These are phyloP conservation scores for Salvelinus namaycush DNA, from an alignment of 2,113 vertebrate species.

Conservation along the genomic window DNA sequence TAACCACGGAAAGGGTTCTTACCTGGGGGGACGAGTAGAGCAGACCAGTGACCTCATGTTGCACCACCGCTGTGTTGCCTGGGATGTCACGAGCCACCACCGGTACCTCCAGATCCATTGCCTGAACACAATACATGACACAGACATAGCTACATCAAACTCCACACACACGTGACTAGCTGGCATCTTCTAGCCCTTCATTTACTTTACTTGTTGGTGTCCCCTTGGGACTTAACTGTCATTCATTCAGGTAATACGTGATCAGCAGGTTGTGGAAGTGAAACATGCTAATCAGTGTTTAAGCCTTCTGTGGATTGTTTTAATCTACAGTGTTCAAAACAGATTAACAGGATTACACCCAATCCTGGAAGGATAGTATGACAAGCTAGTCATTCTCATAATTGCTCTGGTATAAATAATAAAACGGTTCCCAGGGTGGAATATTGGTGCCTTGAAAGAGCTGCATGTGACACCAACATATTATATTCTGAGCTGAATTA, in stretches of 20 bases:
- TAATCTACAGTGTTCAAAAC: conserved; percentile 61
- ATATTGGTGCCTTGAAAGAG: neutral
- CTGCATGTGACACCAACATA: no score
- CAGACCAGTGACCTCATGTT: conserved; percentile 83
- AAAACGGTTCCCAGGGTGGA: conserved; percentile 25
- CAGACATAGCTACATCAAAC: neutral
- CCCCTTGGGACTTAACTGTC: conserved; percentile 27
- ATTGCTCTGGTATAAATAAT: conserved; percentile 45
- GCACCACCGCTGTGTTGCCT: conserved; percentile 85
- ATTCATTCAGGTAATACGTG: conserved; percentile 39
- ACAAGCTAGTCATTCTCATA: conserved; percentile 51
- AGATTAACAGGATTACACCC: conserved; percentile 71
- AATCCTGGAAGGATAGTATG: conserved; percentile 45
- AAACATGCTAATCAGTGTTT: conserved; percentile 61
- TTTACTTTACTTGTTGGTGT: conserved; percentile 19
- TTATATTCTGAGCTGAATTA: no score
- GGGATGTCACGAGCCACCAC: conserved; percentile 82
- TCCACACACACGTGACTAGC: neutral
- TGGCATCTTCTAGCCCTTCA: neutral
- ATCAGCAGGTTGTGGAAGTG: conserved; percentile 36
- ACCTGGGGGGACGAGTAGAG: conserved; percentile 87
- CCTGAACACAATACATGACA: conserved; percentile 68
- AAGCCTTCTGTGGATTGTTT: conserved; percentile 54
- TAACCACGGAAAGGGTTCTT: conserved; percentile 10
- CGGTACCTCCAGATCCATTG: conserved; percentile 87